Conservation (phyloP, 2,797 vertebrate species). For the Anguilla anguilla region DNA sequence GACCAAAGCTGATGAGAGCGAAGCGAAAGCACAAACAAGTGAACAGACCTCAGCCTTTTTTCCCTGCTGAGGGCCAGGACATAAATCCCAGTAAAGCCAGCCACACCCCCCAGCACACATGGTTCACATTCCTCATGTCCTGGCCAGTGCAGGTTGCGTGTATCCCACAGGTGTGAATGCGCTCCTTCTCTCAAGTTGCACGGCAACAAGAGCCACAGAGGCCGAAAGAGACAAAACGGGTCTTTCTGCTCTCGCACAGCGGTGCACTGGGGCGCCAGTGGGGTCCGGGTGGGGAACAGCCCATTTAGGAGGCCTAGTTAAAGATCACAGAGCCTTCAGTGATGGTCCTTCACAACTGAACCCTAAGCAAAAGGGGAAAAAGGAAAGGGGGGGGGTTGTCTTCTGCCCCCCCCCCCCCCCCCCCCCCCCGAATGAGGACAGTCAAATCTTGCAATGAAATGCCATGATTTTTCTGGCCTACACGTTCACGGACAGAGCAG, state of each 20-base stretch:
- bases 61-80: not conserved
- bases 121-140: not conserved
- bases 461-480: conserved; percentile 27
- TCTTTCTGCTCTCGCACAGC: not conserved
- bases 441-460: conserved; percentile 36
- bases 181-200: not conserved
- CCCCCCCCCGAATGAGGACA: conserved; percentile 28
- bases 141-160: not conserved
- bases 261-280: not conserved
- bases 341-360: not conserved
- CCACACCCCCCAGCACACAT: not conserved
- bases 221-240: not conserved
- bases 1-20: not conserved
- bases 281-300: not conserved
- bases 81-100: not conserved
- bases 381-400: not conserved
- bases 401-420: conserved; percentile 20
- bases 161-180: not conserved
- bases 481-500: conserved; percentile 36
- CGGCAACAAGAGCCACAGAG: not conserved
- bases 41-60: not conserved
- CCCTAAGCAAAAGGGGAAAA: not conserved
- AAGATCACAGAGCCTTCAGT: not conserved
- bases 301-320: not conserved
- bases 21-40: not conserved